phyloP scores from a whole-genome alignment of 2,113 vertebrate species.

The Calypte anna region DNA sequence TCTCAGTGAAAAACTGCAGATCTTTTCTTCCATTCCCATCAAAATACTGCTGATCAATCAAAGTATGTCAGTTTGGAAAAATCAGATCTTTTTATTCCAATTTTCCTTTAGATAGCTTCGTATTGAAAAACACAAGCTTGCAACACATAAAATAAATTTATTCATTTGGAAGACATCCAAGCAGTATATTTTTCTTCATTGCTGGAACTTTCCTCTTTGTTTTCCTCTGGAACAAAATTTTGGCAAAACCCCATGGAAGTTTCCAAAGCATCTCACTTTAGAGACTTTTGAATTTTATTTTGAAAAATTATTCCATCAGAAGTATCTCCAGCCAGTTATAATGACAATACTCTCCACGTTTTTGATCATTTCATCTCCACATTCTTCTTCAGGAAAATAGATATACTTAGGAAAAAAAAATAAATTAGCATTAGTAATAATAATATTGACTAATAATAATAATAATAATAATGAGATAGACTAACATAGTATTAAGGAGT shows the following conservation, averaged over 20 bases:
- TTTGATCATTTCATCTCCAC: not conserved
- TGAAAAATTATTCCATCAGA: not conserved
- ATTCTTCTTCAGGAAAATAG: not conserved
- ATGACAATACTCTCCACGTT: not conserved
- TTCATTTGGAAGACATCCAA: slow-evolving; percentile 47
- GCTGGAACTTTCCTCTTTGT: slow-evolving; percentile 13
- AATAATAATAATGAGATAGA: not conserved
- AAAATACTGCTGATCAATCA: not conserved
- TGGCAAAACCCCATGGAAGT: slow-evolving; percentile 32
- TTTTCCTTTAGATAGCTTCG: not conserved
- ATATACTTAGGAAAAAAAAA: not conserved
- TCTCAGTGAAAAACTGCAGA: not conserved
- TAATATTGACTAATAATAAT: not conserved
- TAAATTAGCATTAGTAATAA: not conserved
- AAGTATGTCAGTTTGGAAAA: not conserved
- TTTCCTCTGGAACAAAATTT: slow-evolving; percentile 15
- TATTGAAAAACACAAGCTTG: not conserved
- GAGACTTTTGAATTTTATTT: not conserved
- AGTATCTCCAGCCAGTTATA: not conserved
- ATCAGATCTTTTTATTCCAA: not conserved
- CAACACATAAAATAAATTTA: not conserved
- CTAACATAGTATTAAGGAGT: not conserved
- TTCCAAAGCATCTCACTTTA: not conserved
- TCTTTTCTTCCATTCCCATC: not conserved
- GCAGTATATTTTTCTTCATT: slow-evolving; percentile 53